phyloP scores from a whole-genome alignment of 1,140 invertebrate genomes.

The Apis laboriosa region DNA sequence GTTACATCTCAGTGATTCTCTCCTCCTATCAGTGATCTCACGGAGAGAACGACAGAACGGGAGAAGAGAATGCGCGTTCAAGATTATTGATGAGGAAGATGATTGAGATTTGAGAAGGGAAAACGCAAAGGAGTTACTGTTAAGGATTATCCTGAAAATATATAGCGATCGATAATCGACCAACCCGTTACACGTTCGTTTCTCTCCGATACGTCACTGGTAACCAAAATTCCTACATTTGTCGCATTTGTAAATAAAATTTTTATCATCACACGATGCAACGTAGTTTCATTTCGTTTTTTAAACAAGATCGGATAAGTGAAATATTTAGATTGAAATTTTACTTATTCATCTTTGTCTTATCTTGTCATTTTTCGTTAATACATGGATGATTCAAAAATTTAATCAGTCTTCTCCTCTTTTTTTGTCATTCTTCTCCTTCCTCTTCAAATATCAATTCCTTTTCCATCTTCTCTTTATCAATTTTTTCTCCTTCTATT shows the following conservation, averaged over 20 bases:
- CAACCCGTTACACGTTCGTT: constrained; percentile 30
- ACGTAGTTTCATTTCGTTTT: constrained; percentile 2
- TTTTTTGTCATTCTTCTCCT: too few relatives aligned
- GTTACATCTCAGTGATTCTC: constrained; percentile 75
- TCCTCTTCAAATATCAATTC: too few relatives aligned
- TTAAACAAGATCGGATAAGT: background rate
- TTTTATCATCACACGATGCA: constrained; percentile 78
- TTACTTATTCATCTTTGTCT: too few relatives aligned
- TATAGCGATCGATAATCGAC: constrained; percentile 34
- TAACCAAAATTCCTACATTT: constrained; percentile 78
- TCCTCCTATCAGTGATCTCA: constrained; percentile 71
- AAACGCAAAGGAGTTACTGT: background rate
- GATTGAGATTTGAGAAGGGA: background rate
- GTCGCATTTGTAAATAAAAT: constrained; percentile 81
- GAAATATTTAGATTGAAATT: too few relatives aligned
- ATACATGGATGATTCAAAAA: too few relatives aligned
- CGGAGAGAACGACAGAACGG: constrained; percentile 57
- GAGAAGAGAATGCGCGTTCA: constrained; percentile 5
- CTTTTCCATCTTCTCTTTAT: too few relatives aligned
- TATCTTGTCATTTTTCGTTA: too few relatives aligned
- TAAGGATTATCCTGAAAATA: constrained; percentile 18
- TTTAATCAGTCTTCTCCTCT: too few relatives aligned
- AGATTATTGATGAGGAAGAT: background rate
- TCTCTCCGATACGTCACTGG: constrained; percentile 75
- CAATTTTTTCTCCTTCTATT: too few relatives aligned